Conservation (phyloP, 2,797 vertebrate genomes). For the Amblyopsis hoosieri region DNA sequence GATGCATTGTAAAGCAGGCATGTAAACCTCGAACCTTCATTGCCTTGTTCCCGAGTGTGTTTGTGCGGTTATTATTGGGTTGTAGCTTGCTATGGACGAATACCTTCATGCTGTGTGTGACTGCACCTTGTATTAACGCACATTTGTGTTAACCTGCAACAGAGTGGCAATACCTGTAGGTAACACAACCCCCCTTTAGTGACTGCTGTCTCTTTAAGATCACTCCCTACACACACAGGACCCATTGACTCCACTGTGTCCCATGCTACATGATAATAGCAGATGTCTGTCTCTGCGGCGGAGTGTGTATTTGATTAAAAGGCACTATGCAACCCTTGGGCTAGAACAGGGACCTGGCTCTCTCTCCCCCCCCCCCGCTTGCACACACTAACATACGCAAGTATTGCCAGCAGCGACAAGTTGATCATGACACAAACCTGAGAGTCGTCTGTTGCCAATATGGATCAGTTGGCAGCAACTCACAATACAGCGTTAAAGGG, state of each 20-base stretch:
- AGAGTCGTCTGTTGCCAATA: slow-evolving; percentile 41
- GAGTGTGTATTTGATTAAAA: slow-evolving; percentile 66
- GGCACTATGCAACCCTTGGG: slow-evolving; percentile 28
- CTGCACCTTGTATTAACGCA: slow-evolving; percentile 2
- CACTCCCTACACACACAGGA: slow-evolving; percentile 16
- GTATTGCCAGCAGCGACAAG: slow-evolving; percentile 35
- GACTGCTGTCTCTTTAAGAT: slow-evolving; percentile 28
- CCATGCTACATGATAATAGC: slow-evolving; percentile 51
- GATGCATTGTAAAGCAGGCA: slow-evolving; percentile 47
- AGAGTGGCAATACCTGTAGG: slow-evolving; percentile 18
- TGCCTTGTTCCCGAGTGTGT: slow-evolving; percentile 29
- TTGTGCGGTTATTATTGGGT: slow-evolving; percentile 17
- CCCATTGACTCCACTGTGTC: slow-evolving; percentile 35
- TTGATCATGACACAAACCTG: slow-evolving; percentile 39
- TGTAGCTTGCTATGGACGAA: slow-evolving; percentile 29
- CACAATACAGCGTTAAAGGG: slow-evolving; percentile 22
- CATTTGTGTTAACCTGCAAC: slow-evolving; percentile 21
- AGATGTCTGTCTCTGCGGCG: slow-evolving; percentile 58
- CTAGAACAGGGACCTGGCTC: slow-evolving; percentile 27
- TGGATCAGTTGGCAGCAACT: slow-evolving; percentile 35
- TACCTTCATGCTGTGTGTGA: slow-evolving; percentile 24
- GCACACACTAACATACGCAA: slow-evolving; percentile 31
- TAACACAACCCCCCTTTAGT: slow-evolving; percentile 10
- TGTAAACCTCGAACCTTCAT: slow-evolving; percentile 48
- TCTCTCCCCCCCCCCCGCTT: slow-evolving; percentile 15